Conservation (phyloP, 2,888 invertebrate genomes). For the Octonoba sinensis region DNA sequence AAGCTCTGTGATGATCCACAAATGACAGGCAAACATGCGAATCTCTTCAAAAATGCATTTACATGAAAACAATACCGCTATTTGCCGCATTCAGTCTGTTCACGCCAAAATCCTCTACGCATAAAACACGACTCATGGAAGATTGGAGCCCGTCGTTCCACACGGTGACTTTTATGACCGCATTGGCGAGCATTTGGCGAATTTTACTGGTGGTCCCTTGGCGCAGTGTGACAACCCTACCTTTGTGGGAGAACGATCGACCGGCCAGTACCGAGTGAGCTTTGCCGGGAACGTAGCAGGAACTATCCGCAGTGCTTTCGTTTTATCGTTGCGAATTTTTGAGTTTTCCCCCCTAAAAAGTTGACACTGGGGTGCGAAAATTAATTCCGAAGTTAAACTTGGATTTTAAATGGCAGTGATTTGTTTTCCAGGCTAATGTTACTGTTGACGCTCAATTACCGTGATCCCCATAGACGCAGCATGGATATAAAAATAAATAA, state of each 20-base stretch:
- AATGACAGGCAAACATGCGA: conserved; percentile 13
- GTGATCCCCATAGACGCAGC: too few relatives aligned
- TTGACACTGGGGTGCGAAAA: background rate
- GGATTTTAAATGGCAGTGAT: too few relatives aligned
- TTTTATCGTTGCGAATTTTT: background rate
- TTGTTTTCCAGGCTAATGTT: too few relatives aligned
- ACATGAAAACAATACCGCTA: conserved; percentile 54
- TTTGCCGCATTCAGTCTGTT: conserved; percentile 51
- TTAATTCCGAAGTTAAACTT: too few relatives aligned
- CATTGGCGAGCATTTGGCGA: conserved; percentile 51
- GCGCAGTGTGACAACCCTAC: conserved; percentile 62
- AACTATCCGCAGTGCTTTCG: conserved; percentile 50
- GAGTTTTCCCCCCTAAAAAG: conserved; percentile 18
- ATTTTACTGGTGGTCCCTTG: conserved; percentile 15
- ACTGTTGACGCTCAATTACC: too few relatives aligned
- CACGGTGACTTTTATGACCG: conserved; percentile 40
- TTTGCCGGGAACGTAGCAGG: conserved; percentile 46
- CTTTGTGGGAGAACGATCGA: conserved; percentile 58
- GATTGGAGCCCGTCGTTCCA: conserved; percentile 12
- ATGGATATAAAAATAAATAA: too few relatives aligned
- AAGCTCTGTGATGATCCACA: conserved; percentile 10
- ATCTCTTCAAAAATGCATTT: conserved; percentile 58
- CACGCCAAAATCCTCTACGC: conserved; percentile 29
- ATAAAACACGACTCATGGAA: conserved; percentile 7
- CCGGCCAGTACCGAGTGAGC: conserved; percentile 56